These are phyloP conservation scores for Onchidella celtica DNA, from an alignment of 2,888 invertebrate species.

Conservation along the genomic window DNA sequence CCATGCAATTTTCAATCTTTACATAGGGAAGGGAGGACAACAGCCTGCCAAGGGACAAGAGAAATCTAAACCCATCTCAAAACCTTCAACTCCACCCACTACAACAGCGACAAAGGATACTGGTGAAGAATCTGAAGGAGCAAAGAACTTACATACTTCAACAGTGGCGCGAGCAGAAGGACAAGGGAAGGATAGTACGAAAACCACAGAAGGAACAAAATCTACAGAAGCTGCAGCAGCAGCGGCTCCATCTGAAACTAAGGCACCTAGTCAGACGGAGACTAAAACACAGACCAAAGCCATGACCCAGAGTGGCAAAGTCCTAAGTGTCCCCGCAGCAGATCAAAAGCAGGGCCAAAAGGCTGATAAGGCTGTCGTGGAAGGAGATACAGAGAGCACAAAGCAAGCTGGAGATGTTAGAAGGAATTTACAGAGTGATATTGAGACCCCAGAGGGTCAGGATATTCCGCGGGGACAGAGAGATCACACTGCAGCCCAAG, in stretches of 20 bases:
- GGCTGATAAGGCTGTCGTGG: not conserved
- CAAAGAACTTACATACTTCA: not conserved
- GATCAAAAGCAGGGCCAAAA: not conserved
- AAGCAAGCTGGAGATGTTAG: not conserved
- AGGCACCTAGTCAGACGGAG: not conserved
- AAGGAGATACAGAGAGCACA: not conserved
- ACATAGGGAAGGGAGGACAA: not conserved
- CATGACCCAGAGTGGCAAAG: not conserved
- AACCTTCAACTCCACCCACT: not conserved
- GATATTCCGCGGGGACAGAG: constrained; percentile 28
- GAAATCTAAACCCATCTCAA: not conserved
- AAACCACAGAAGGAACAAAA: not conserved
- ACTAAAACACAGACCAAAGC: not conserved
- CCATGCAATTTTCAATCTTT: not conserved
- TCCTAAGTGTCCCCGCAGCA: too few relatives aligned
- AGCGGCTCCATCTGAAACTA: not conserved
- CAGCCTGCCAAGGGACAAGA: not conserved
- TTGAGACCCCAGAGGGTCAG: constrained; percentile 3
- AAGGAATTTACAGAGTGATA: not conserved
- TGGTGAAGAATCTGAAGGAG: not conserved
- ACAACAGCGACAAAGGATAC: not conserved
- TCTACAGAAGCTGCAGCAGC: not conserved
- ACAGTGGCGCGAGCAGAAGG: not conserved
- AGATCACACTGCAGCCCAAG: constrained; percentile 27
- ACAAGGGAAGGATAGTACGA: not conserved